Percentiles rank a stretch among this genome's conserved stretches.
Conservation (phyloP, 2,888 invertebrate species). For the Dione juno region DNA sequence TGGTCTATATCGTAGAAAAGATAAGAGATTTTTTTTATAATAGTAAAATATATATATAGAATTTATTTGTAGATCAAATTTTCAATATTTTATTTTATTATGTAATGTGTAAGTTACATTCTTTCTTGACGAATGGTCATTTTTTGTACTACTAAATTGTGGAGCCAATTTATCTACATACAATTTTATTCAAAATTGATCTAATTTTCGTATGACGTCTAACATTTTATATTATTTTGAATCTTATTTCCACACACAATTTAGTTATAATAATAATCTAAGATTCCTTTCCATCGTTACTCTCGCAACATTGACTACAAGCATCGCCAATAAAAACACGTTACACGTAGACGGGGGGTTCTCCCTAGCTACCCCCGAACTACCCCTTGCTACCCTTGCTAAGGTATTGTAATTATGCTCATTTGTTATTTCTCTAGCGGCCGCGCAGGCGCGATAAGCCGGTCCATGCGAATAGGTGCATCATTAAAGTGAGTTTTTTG, state of each 20-base stretch:
- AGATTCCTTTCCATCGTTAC: slow-evolving; percentile 69
- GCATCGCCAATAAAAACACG: slow-evolving; percentile 73
- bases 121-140: background rate
- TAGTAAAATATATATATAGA: slow-evolving; percentile 39
- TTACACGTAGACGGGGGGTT: slow-evolving; percentile 48
- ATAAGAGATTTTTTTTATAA: no score
- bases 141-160: no score
- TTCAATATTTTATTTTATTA: background rate
- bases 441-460: slow-evolving; percentile 82
- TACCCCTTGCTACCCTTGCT: slow-evolving; percentile 60
- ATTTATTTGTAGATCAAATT: background rate
- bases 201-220: background rate
- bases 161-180: no score
- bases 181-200: background rate
- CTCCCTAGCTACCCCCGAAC: background rate
- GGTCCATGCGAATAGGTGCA: slow-evolving; percentile 71
- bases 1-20: no score
- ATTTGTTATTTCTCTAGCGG: slow-evolving; percentile 68
- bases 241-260: background rate
- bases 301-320: slow-evolving; percentile 75
- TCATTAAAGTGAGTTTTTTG: slow-evolving; percentile 75
- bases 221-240: background rate
- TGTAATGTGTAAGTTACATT: background rate
- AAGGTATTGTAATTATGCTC: slow-evolving; percentile 81
- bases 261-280: slow-evolving; percentile 34